Conservation (phyloP, 2,888 invertebrate species). For the Halictus ligatus region DNA sequence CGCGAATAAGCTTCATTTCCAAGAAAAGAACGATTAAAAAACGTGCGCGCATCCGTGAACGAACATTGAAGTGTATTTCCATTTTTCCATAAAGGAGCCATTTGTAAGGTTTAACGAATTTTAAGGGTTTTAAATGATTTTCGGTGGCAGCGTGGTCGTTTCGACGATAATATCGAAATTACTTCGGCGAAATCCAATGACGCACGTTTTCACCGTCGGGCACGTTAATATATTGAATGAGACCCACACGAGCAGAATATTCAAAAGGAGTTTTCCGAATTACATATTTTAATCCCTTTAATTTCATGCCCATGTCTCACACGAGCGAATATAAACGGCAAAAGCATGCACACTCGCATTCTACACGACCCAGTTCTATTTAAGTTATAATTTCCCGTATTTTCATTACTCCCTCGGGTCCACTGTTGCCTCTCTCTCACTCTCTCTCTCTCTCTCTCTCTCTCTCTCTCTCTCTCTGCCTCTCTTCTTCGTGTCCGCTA, state of each 20-base stretch:
- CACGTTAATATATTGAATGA: constrained; percentile 5
- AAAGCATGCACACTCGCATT: constrained; percentile 40
- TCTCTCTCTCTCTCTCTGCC: neutral
- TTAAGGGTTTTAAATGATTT: neutral
- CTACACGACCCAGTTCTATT: constrained; percentile 47
- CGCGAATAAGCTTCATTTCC: neutral
- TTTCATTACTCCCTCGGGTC: constrained; percentile 47
- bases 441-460: neutral
- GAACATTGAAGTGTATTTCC: too few species aligned
- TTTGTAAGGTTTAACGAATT: neutral
- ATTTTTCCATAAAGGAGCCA: neutral
- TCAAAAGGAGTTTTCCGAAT: constrained; percentile 22
- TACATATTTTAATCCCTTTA: constrained; percentile 44
- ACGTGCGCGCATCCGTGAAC: too few species aligned
- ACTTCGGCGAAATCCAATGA: neutral
- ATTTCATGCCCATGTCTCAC: constrained; percentile 26
- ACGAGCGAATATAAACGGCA: constrained; percentile 22
- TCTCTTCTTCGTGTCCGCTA: neutral
- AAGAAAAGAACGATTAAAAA: neutral
- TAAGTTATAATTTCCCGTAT: constrained; percentile 51
- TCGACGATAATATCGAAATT: neutral
- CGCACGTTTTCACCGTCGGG: neutral
- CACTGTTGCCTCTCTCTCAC: neutral
- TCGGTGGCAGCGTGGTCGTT: neutral
- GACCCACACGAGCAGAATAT: neutral